Base-by-base conservation (phyloP, 37 sponge, comb jelly and placozoan genomes). In the Crambe crambe region DNA sequence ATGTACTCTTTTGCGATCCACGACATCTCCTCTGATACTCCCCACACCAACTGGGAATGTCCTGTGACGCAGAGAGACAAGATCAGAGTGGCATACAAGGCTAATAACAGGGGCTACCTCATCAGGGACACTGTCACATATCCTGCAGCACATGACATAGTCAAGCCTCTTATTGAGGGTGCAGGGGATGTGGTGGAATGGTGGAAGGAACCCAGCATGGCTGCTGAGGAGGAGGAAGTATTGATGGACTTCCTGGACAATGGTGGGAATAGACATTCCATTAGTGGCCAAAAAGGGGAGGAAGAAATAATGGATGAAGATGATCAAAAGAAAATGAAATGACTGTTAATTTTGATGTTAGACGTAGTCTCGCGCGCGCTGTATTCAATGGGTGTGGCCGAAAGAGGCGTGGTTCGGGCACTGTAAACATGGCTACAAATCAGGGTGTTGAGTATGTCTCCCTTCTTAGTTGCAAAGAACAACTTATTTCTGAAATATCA, bases 1-100 rank as follows among this genome's bases (percentile, higher is more conserved):
- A 90, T 86, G 88, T 87, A 90, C 83, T 90, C 91, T 3, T 94
- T 94, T 80, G 88, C 75, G 22, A 80, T 80, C 25, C 91, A 94
- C 41, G 75, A 90, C 56, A 87, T 94, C 37, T 88, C 85, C 1
- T 36, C 74, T 10, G 95, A 94, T 74, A 94, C 95, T 0, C 85
- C 95, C 22, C 73, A 72, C 38, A 94, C 95, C n/a, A 94, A 94
- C 85, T 94, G 95, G 91, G 85, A 83, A 23, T 31, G 62, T 21
- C 95, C 95, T 21, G 35, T 43, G 38, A 90, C 91, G 1, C 75
- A 84, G 30, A 62, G 95, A 9, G 95, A 94, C 75, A 83, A 64
- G 56, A 94, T 94, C 2, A 65, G 95, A 56, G 88, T 84, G 29
- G 91, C 95, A 32, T 94, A 86, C 84, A 83, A 84, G 60, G 66